phyloP scores from a whole-genome alignment of 2,797 vertebrate species.

The Antrozous pallidus region DNA sequence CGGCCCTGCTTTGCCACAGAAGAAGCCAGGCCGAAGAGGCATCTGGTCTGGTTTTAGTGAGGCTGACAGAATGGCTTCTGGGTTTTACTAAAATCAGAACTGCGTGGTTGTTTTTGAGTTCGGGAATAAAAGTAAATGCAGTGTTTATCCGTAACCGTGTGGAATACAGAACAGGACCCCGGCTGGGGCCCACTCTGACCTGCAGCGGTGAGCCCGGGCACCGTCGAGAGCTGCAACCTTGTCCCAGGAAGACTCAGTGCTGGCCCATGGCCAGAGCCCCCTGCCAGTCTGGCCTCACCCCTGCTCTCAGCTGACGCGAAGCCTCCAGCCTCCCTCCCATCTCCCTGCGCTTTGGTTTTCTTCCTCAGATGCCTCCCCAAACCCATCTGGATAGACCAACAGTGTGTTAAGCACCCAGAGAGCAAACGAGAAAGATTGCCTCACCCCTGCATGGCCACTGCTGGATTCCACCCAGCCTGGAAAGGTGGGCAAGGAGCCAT shows the following conservation, averaged over 20 bases:
- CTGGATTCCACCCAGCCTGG: not conserved
- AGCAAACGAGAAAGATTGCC: not conserved
- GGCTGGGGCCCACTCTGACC: not conserved
- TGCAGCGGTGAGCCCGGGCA: too few relatives aligned
- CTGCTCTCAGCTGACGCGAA: not conserved
- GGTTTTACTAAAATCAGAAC: not conserved
- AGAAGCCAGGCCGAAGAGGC: not conserved
- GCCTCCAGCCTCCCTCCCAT: not conserved
- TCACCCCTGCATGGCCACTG: not conserved
- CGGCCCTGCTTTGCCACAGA: not conserved
- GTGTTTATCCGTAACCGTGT: not conserved
- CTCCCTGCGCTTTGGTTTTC: not conserved
- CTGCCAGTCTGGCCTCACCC: too few relatives aligned
- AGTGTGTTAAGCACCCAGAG: not conserved
- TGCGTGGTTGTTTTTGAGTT: not conserved
- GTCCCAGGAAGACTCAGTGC: not conserved
- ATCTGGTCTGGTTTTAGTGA: not conserved
- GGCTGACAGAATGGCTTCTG: not conserved
- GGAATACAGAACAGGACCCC: not conserved
- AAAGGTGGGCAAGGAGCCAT: not conserved
- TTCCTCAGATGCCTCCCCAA: not conserved
- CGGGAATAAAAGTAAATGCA: not conserved
- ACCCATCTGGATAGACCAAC: not conserved
- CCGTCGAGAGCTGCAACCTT: not conserved
- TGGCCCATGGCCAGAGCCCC: fast-evolving